Evolutionary conservation across 2,888 invertebrate genomes (phyloP), one percentile per base, ranked within the genome.

Genomic region (Ypsolopha sequella): DNA sequence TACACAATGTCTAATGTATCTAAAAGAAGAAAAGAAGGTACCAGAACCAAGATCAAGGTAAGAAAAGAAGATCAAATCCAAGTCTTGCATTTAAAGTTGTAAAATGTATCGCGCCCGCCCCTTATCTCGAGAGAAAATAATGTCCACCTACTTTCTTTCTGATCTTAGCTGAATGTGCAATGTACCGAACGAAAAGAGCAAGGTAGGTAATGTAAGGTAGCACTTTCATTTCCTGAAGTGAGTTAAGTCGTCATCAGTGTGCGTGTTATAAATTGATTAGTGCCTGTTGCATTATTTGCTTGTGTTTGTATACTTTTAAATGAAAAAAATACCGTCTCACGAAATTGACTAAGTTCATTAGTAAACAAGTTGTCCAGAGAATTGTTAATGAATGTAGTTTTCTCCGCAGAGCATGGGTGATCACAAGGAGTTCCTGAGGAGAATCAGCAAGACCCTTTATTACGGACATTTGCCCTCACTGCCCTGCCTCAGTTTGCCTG

Each of bases 371-470:
- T 24, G n/a, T n/a, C n/a, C n/a, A n/a, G n/a, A n/a, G 10, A n/a
- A 45, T 8, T 4, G n/a, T 6, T 34, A n/a, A 11, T 13, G 36
- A 8, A 35, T n/a, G 7, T 7, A n/a, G 24, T n/a, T 11, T 41
- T 34, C 4, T 47, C 80, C 79, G 11, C 74, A 92, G 91, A 84
- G 80, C 54, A 84, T 91, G 76, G 90, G 89, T 36, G 90, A 92
- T 65, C 94, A 96, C 71, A 90, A 91, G 55, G 91, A 92, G 62
- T 94, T 96, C 67, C 82, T 95, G 57, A 90, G 92, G 63, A 89
- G 97, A 61, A 93, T 98, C 62, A 91, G 92, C 13, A 96, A 97
- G 77, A 93, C 96, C 2, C 85, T 98, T 50, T 96, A 97, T 74
- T 98, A 95, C 80, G 95, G 96, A 53, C 90, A 91, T 68, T 87